phyloP scores from a whole-genome alignment of 2,888 invertebrate genomes.

The Hypolimnas misippus region DNA sequence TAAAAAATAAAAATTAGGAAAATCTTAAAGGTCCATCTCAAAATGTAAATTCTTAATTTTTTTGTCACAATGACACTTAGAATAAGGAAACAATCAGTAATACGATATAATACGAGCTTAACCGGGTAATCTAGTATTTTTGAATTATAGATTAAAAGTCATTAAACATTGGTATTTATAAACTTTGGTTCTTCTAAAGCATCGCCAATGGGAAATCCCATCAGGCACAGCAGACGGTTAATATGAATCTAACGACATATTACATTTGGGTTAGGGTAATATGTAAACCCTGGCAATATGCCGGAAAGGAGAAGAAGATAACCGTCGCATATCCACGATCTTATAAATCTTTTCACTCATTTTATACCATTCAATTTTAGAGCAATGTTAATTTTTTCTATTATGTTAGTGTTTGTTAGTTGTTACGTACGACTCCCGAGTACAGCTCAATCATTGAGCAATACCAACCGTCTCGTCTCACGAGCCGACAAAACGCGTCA shows the following conservation, averaged over 20 bases:
- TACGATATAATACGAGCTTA: no score
- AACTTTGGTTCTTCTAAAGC: no score
- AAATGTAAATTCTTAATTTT: no score
- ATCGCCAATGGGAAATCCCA: not conserved
- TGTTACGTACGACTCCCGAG: conserved; percentile 71
- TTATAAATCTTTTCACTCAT: conserved; percentile 11
- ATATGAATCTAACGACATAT: conserved; percentile 2
- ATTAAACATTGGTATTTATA: no score
- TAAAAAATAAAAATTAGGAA: no score
- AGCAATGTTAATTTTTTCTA: conserved; percentile 43
- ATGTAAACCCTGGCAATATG: conserved; percentile 1
- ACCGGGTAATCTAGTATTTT: no score
- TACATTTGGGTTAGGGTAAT: conserved; percentile 9
- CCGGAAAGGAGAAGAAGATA: conserved; percentile 3
- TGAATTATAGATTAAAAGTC: no score
- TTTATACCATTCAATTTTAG: conserved; percentile 19
- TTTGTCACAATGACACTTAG: no score
- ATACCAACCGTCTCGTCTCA: conserved; percentile 82
- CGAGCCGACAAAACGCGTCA: conserved; percentile 82
- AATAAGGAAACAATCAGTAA: no score
- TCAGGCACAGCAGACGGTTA: not conserved
- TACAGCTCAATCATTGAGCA: conserved; percentile 83
- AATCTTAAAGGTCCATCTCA: no score
- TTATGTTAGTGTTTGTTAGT: conserved; percentile 52
- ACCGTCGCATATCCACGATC: conserved; percentile 1